Percentiles rank a stretch among this genome's conserved stretches.
These are phyloP conservation scores for Drosophila buzzatii DNA, from an alignment of 2,888 invertebrate genomes.

Conservation along the genomic window DNA sequence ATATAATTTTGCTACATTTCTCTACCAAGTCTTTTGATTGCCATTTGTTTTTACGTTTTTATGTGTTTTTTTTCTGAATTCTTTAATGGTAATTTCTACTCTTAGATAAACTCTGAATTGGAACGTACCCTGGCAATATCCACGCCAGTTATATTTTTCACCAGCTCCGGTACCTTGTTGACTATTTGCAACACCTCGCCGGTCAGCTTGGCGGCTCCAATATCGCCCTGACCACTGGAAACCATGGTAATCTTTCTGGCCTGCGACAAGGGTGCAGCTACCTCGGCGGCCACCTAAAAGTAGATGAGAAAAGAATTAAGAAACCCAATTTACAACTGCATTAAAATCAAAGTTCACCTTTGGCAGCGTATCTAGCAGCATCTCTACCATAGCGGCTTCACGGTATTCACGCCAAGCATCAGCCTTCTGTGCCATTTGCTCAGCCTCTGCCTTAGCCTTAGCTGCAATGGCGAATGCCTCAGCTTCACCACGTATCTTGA, in stretches of 20 bases:
- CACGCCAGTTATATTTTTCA: slow-evolving; percentile 96
- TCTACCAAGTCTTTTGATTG: slow-evolving; percentile 83
- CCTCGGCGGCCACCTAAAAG: slow-evolving; percentile 95
- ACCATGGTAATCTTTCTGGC: slow-evolving; percentile 99
- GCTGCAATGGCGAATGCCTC: slow-evolving; percentile 97
- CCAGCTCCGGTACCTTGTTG: slow-evolving; percentile 95
- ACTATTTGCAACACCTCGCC: slow-evolving; percentile 97
- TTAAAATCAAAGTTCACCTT: slow-evolving; percentile 88
- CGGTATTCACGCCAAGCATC: slow-evolving; percentile 99
- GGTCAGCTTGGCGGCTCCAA: slow-evolving; percentile 97
- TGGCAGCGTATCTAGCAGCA: slow-evolving; percentile 97
- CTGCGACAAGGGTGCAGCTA: slow-evolving; percentile 97
- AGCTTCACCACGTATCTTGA: slow-evolving; percentile 93
- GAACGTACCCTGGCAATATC: slow-evolving; percentile 93
- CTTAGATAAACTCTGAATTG: slow-evolving; percentile 85
- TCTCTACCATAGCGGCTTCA: slow-evolving; percentile 97
- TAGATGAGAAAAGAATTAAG: neutral
- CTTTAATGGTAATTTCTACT: neutral
- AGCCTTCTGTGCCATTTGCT: slow-evolving; percentile 98
- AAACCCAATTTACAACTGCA: neutral
- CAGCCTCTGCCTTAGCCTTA: slow-evolving; percentile 97
- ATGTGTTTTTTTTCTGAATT: slow-evolving; percentile 10
- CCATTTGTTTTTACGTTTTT: slow-evolving; percentile 70
- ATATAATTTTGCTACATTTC: slow-evolving; percentile 58
- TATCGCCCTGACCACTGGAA: slow-evolving; percentile 94